Evolutionary conservation across 2,888 invertebrate species (phyloP).

Genomic region (Lydus trimaculatus): DNA sequence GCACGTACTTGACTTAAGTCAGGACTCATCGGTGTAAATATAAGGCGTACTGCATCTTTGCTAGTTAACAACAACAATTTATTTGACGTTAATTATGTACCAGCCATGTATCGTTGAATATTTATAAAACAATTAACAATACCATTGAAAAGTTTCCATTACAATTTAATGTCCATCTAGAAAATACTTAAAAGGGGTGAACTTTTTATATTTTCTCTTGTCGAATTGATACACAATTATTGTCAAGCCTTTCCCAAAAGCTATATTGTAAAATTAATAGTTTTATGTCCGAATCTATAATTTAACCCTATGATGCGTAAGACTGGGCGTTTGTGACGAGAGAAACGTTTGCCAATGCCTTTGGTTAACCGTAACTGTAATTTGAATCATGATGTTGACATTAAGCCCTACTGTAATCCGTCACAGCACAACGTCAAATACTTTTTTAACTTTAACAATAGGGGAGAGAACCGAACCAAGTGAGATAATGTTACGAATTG

Average conservation of each 20-base stretch:
- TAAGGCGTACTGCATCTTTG: too few relatives aligned
- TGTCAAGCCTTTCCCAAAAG: background rate
- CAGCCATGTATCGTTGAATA: background rate
- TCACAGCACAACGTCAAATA: slow-evolving; percentile 57
- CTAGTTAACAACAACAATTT: background rate
- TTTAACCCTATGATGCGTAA: slow-evolving; percentile 25
- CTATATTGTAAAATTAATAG: slow-evolving; percentile 17
- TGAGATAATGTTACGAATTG: slow-evolving; percentile 56
- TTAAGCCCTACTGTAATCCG: slow-evolving; percentile 60
- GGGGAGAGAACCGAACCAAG: slow-evolving; percentile 51
- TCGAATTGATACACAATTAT: slow-evolving; percentile 7
- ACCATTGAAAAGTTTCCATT: background rate
- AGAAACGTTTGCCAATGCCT: slow-evolving; percentile 27
- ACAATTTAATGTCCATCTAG: background rate
- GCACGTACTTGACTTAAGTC: too few relatives aligned
- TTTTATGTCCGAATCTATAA: slow-evolving; percentile 2
- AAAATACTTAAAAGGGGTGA: slow-evolving; percentile 1
- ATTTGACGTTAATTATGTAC: slow-evolving; percentile 10
- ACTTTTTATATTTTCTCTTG: background rate
- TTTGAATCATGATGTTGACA: slow-evolving; percentile 61
- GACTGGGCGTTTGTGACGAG: slow-evolving; percentile 24
- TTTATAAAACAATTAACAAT: slow-evolving; percentile 14
- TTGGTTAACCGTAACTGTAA: slow-evolving; percentile 48
- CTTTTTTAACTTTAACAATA: slow-evolving; percentile 53
- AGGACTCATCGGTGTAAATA: too few relatives aligned